These are phyloP conservation scores for Mesocentrotus franciscanus DNA, from an alignment of 53 echinoderm and acorn worm species.

Conservation along the genomic window DNA sequence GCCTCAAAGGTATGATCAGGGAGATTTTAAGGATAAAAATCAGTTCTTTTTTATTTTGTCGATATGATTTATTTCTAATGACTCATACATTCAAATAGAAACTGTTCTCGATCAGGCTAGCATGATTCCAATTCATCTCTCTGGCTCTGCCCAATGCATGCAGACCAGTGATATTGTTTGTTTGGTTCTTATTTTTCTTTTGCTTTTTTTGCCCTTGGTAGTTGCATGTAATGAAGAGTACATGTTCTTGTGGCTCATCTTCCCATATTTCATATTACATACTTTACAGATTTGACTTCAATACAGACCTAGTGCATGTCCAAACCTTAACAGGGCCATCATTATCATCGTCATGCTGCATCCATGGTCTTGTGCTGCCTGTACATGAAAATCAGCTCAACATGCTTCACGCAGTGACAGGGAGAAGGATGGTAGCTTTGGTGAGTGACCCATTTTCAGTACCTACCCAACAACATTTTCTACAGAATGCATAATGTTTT, in stretches of 20 bases:
- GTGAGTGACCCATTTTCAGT: background rate
- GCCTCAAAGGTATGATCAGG: background rate
- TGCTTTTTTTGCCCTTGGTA: background rate
- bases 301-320: slow-evolving; percentile 30
- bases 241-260: background rate
- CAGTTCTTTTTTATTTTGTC: too few species aligned
- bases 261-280: background rate
- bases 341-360: background rate
- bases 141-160: too few species aligned
- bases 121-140: too few species aligned
- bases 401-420: background rate
- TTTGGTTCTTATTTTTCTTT: background rate
- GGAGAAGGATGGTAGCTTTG: background rate
- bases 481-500: too few species aligned
- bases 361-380: slow-evolving; percentile 43
- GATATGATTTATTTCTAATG: too few species aligned
- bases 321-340: slow-evolving; percentile 46
- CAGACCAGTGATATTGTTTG: too few species aligned
- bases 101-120: too few species aligned
- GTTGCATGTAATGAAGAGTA: background rate
- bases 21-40: background rate
- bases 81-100: too few species aligned
- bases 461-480: too few species aligned
- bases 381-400: slow-evolving; percentile 11
- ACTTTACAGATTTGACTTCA: background rate